Base-by-base conservation (phyloP, 2,797 vertebrate genomes). In the Melanogrammus aeglefinus region DNA sequence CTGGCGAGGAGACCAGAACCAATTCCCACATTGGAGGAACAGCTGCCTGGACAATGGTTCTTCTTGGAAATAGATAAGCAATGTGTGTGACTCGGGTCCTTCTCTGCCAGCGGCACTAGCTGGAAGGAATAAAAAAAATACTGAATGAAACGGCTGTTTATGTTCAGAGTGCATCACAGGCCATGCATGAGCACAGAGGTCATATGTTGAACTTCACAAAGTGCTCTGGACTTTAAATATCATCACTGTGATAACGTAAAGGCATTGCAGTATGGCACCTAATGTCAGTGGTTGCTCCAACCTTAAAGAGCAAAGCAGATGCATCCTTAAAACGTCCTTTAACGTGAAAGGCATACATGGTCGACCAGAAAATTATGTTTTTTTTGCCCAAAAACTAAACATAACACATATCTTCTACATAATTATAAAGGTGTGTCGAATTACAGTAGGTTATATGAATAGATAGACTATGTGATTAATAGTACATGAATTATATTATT, bases 1-100 rank as follows among this genome's bases (percentile, higher is more conserved):
- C 91, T 78, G 89, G 88, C 88, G 83, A 92, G 79, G 81, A 89
- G 87, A 91, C 86, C 90, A 89, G 90, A 89, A 94, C 90, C 38
- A 66, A 91, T 86, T 88, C 86, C 94, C 83, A 91, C 93, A 74
- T 90, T 85, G 91, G 92, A 90, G 83, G 81, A 91, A 78, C 80
- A 84, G 87, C 89, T 81, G 87, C 84, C 82, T 69, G 81, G 85
- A 90, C 90, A 79, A 87, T 31, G 75, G 85, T 84, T 82, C 82
- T 69, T 75, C 16, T 35, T 82, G 75, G 79, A 84, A 85, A 78
- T 74, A 77, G 79, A 80, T 36, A 33, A 72, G 31, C 77, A 63
- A 24, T 27, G 27, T 0, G 27, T 27, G 9, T 10, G 63, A 69
- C 63, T 63, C 1, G 35, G 78, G 74, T 74, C 84, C 81, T 82